phyloP scores from a whole-genome alignment of 2,797 vertebrate genomes.

The Halcyon leucocephala region DNA sequence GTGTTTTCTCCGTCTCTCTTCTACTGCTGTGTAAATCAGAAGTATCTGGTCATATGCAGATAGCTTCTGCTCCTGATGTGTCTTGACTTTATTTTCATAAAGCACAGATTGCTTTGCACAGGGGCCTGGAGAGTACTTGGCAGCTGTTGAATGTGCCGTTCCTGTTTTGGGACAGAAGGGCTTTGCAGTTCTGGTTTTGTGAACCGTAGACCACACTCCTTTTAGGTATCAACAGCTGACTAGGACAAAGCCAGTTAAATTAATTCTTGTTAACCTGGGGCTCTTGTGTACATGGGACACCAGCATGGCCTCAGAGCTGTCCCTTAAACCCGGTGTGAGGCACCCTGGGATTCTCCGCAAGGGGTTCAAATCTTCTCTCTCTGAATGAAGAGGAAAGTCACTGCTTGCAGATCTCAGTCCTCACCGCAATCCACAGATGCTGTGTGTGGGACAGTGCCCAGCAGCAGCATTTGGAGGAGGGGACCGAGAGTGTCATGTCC shows the following conservation, averaged over 20 bases:
- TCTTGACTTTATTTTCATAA: conserved; percentile 19
- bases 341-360: not conserved
- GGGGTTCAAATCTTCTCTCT: not conserved
- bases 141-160: not conserved
- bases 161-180: not conserved
- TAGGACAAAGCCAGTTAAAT: not conserved
- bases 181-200: not conserved
- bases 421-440: not conserved
- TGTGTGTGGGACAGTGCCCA: not conserved
- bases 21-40: not conserved
- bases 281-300: not conserved
- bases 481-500: not conserved
- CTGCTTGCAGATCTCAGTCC: not conserved
- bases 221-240: not conserved
- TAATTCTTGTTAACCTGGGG: not conserved
- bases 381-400: not conserved
- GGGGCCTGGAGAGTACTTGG: not conserved
- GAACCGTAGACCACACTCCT: not conserved
- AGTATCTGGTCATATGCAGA: not conserved
- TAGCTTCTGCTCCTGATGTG: not conserved
- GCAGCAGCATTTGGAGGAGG: not conserved
- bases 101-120: not conserved
- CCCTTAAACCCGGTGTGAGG: not conserved
- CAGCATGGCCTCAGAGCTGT: not conserved
- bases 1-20: not conserved